Conservation (phyloP, 2,797 vertebrate species). For the Arnoldichthys spilopterus region DNA sequence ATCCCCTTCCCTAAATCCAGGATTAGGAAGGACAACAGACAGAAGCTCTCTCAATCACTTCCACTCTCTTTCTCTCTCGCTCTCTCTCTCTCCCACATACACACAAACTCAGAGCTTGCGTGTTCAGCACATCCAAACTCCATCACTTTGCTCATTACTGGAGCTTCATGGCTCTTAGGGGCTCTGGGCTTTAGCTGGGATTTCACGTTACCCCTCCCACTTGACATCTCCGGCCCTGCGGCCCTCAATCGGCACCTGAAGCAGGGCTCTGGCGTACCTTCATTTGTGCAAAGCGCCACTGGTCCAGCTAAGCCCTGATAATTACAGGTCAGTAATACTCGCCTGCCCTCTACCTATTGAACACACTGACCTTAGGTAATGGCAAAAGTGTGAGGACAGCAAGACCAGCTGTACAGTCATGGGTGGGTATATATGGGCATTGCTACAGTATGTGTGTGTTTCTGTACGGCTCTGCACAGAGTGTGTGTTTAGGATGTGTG, state of each 20-base stretch:
- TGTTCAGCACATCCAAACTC: conserved; percentile 66
- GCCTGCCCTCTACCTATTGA: conserved; percentile 61
- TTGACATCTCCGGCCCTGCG: conserved; percentile 75
- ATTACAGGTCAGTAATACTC: conserved; percentile 74
- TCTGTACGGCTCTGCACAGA: conserved; percentile 28
- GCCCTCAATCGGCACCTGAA: conserved; percentile 70
- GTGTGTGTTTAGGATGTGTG: conserved; percentile 43
- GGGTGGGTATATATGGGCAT: no score
- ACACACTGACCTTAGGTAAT: conserved; percentile 71
- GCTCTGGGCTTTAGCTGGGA: conserved; percentile 77
- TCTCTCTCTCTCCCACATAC: conserved; percentile 5
- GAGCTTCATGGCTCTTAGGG: conserved; percentile 75
- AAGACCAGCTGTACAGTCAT: conserved; percentile 26
- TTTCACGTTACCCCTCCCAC: conserved; percentile 78
- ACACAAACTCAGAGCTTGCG: conserved; percentile 45
- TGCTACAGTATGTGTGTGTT: conserved; percentile 51
- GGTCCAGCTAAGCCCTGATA: conserved; percentile 71
- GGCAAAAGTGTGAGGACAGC: conserved; percentile 41
- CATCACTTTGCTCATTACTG: conserved; percentile 80
- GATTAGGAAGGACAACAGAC: conserved; percentile 74
- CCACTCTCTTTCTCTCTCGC: not conserved
- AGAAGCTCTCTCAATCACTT: conserved; percentile 65
- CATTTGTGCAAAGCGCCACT: conserved; percentile 73
- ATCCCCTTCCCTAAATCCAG: conserved; percentile 69
- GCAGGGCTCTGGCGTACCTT: conserved; percentile 66